A percentile compares a stretch with the other conserved stretches of the same genome.
These are phyloP conservation scores for Toxostoma redivivum DNA, from an alignment of 2,113 vertebrate genomes.

Conservation along the genomic window DNA sequence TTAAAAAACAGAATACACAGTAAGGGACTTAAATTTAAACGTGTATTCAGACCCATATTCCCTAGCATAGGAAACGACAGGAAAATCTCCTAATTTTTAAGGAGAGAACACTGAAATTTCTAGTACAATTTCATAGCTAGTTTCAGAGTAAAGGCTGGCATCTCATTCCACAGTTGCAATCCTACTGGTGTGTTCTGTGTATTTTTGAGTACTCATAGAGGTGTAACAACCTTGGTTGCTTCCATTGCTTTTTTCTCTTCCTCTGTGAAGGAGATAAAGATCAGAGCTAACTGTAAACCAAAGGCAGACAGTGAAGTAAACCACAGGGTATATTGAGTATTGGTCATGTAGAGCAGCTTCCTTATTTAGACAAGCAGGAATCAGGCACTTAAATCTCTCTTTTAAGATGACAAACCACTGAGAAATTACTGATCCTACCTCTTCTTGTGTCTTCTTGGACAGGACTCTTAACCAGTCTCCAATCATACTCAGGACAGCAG, in stretches of 20 bases:
- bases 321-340: background rate
- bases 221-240: background rate
- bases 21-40: background rate
- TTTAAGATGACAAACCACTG: background rate
- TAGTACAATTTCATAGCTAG: background rate
- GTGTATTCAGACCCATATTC: background rate
- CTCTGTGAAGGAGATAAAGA: background rate
- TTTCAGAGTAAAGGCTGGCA: background rate
- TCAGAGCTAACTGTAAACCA: background rate
- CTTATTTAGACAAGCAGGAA: background rate
- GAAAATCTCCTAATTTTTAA: background rate
- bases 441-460: conserved; percentile 93
- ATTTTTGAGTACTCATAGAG: background rate
- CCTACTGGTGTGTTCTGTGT: background rate
- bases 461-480: conserved; percentile 93
- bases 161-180: background rate
- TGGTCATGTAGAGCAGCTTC: background rate
- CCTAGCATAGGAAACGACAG: background rate
- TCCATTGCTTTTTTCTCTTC: background rate
- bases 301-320: background rate
- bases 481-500: conserved; percentile 96
- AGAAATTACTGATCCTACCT: conserved; percentile 75
- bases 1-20: background rate
- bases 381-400: background rate
- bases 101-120: background rate